A percentile compares a stretch with the other conserved stretches of the same genome.
Evolutionary conservation across 2,113 vertebrate species (phyloP).

Genomic region (Notothenia coriiceps): DNA sequence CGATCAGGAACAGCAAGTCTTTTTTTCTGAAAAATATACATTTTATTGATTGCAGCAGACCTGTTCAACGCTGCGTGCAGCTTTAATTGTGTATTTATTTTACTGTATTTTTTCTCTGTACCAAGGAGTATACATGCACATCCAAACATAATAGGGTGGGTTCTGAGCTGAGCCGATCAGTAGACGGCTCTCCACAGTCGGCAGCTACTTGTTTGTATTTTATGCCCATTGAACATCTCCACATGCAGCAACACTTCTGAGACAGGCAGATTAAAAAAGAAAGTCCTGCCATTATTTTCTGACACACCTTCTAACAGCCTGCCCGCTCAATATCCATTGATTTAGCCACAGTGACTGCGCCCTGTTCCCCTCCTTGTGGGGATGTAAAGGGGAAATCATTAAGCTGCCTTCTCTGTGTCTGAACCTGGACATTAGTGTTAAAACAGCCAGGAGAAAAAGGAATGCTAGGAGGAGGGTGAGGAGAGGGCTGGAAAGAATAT

Average conservation of each 20-base stretch:
- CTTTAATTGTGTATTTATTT: too few species aligned
- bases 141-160: too few species aligned
- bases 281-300: constrained; percentile 45
- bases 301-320: constrained; percentile 50
- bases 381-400: constrained; percentile 62
- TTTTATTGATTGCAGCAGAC: too few species aligned
- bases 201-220: too few species aligned
- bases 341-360: constrained; percentile 32
- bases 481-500: constrained; percentile 63
- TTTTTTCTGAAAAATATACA: too few species aligned
- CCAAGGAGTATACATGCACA: too few species aligned
- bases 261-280: constrained; percentile 30
- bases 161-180: too few species aligned
- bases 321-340: constrained; percentile 56
- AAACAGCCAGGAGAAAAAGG: constrained; percentile 55
- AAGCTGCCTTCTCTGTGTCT: constrained; percentile 63
- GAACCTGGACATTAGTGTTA: constrained; percentile 67
- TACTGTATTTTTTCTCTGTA: too few species aligned
- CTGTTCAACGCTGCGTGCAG: too few species aligned
- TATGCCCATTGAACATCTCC: constrained; percentile 24
- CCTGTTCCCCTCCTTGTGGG: constrained; percentile 33
- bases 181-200: too few species aligned
- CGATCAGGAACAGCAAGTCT: too few species aligned
- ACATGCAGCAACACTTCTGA: constrained; percentile 29
- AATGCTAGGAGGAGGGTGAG: constrained; percentile 14